Conservation (phyloP, 2,113 vertebrate species). For the Addax nasomaculatus region DNA sequence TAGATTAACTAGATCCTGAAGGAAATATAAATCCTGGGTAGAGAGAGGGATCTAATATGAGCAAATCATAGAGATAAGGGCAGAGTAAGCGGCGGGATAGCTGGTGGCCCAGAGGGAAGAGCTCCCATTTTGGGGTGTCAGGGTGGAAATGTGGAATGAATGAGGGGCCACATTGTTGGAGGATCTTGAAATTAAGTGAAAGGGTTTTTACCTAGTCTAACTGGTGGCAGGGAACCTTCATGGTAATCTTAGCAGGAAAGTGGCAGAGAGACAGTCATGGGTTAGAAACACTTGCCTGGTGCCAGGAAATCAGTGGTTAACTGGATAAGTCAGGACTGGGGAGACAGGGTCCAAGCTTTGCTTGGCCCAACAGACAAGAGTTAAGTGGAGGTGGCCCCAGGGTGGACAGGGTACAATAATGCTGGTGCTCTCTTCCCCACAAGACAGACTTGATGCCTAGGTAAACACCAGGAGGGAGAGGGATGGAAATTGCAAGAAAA, state of each 20-base stretch:
- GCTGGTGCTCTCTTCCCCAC: neutral
- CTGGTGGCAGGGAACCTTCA: too few species aligned
- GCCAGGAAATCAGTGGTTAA: neutral
- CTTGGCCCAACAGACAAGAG: neutral
- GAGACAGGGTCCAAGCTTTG: neutral
- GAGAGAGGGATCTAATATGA: neutral
- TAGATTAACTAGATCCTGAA: neutral
- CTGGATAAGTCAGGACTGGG: neutral
- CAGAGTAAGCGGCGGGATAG: neutral
- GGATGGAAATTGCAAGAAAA: neutral
- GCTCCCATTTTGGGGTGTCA: fast-evolving
- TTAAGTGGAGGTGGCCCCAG: neutral
- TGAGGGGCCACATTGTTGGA: neutral
- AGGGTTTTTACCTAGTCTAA: neutral
- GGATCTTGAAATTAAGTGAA: neutral
- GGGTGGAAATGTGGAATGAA: neutral
- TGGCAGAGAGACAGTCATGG: neutral
- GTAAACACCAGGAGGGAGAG: neutral
- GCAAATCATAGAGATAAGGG: fast-evolving
- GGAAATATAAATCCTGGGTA: neutral
- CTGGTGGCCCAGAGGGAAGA: neutral
- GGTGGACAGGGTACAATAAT: neutral
- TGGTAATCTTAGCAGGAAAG: neutral
- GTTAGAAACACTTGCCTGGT: neutral
- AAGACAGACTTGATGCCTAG: neutral